Evolutionary conservation across 2,113 vertebrate genomes (phyloP).

Genomic region (Agelaius phoeniceus): DNA sequence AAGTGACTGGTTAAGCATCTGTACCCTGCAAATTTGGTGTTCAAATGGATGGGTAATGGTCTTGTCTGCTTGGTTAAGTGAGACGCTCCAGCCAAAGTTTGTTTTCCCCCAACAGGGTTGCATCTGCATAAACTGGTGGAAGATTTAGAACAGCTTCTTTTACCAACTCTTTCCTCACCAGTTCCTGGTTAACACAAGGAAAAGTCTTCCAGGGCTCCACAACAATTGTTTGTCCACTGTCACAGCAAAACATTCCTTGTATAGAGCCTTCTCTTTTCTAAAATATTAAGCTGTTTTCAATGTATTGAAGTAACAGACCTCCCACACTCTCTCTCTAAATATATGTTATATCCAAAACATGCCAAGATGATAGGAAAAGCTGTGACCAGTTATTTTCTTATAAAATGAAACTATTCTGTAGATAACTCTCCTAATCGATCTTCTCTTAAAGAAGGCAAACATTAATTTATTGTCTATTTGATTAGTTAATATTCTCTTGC

Average conservation of each 20-base stretch:
- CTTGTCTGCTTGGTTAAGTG: background rate
- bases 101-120: background rate
- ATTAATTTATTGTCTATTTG: background rate
- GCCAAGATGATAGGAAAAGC: background rate
- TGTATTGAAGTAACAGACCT: background rate
- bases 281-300: background rate
- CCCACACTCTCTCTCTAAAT: background rate
- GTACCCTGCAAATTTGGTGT: background rate
- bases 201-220: background rate
- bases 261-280: background rate
- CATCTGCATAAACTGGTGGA: background rate
- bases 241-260: background rate
- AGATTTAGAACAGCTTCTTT: background rate
- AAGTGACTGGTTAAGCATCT: background rate
- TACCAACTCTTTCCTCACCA: background rate
- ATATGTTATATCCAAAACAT: background rate
- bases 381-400: background rate
- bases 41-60: background rate
- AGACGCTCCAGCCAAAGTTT: background rate
- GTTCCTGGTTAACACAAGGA: background rate
- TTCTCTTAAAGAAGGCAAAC: background rate
- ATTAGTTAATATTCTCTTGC: background rate
- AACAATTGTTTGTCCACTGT: background rate
- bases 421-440: background rate
- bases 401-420: background rate